These are phyloP conservation scores for Pteronotus mesoamericanus DNA, from an alignment of 2,797 vertebrate genomes.

Conservation along the genomic window DNA sequence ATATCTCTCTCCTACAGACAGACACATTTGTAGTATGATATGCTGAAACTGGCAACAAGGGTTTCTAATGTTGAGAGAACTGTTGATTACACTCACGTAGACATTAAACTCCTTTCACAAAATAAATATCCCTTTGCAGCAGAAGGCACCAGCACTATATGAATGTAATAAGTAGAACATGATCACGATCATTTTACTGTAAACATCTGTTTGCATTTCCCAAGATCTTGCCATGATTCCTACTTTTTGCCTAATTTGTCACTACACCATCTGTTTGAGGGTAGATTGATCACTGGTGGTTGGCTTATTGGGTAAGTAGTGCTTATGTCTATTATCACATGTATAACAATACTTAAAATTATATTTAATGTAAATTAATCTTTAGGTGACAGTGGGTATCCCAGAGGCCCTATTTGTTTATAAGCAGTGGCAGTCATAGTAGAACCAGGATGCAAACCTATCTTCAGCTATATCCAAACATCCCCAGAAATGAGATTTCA, in stretches of 20 bases:
- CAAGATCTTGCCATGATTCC: conserved; percentile 35
- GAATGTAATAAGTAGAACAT: background rate
- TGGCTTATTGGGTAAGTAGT: conserved; percentile 33
- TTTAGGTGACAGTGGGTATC: conserved; percentile 30
- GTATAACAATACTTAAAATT: conserved; percentile 46
- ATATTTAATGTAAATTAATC: conserved; percentile 59
- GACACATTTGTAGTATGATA: background rate
- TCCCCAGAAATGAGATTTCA: background rate
- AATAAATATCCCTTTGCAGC: conserved; percentile 31
- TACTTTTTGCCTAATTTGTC: conserved; percentile 59
- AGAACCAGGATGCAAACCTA: background rate
- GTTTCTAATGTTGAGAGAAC: conserved; percentile 36
- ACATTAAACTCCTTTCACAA: conserved; percentile 38
- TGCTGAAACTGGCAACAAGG: conserved; percentile 16
- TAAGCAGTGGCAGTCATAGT: background rate
- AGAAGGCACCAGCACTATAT: background rate
- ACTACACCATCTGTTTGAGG: conserved; percentile 46
- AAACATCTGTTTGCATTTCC: conserved; percentile 60
- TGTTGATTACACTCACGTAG: conserved; percentile 30
- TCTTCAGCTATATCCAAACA: conserved; percentile 15
- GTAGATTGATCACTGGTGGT: conserved; percentile 51
- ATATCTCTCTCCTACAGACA: background rate
- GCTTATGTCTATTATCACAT: conserved; percentile 30
- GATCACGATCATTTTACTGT: conserved; percentile 23
- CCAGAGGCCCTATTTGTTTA: conserved; percentile 23